Evolutionary conservation across 2,797 vertebrate species (phyloP).

Genomic region (Malacoctenus gilli): DNA sequence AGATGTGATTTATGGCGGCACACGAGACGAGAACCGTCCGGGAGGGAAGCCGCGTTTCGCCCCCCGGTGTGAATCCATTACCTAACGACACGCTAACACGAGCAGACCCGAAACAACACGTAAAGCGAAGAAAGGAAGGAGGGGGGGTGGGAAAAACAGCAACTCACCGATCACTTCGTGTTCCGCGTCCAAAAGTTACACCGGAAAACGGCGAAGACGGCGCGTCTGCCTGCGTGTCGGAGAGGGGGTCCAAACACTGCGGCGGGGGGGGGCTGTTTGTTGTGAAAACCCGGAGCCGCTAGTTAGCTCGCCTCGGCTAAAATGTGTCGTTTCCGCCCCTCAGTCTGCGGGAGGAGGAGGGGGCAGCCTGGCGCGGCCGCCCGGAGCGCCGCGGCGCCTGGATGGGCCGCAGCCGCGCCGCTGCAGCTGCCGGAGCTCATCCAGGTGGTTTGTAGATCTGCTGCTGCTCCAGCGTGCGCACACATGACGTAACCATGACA

Average conservation of each 20-base stretch:
- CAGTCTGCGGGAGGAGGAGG: conserved; percentile 41
- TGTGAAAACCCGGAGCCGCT: conserved; percentile 29
- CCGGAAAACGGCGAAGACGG: conserved; percentile 14
- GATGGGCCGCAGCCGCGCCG: conserved; percentile 6
- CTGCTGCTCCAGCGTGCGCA: too few relatives aligned
- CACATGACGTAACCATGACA: too few relatives aligned
- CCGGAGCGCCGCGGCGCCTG: conserved; percentile 16
- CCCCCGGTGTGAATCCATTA: too few relatives aligned
- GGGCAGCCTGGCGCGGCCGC: not conserved
- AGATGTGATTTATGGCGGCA: too few relatives aligned
- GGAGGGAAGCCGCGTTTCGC: too few relatives aligned
- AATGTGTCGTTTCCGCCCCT: conserved; percentile 69
- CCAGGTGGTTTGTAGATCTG: too few relatives aligned
- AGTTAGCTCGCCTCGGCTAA: conserved; percentile 46
- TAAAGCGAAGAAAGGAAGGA: too few relatives aligned
- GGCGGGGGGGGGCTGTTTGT: conserved; percentile 22
- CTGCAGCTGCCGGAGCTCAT: too few relatives aligned
- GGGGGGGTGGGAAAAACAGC: conserved; percentile 5
- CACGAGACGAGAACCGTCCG: too few relatives aligned
- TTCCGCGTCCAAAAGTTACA: conserved; percentile 5
- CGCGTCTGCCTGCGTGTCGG: not conserved
- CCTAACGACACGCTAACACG: conserved; percentile 41
- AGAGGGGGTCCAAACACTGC: too few relatives aligned
- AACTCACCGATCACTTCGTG: conserved; percentile 70
- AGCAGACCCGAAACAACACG: conserved; percentile 47